Evolutionary conservation across 2,113 vertebrate genomes (phyloP), one percentile per base, ranked within the genome.

Genomic region (Thalassoma bifasciatum): DNA sequence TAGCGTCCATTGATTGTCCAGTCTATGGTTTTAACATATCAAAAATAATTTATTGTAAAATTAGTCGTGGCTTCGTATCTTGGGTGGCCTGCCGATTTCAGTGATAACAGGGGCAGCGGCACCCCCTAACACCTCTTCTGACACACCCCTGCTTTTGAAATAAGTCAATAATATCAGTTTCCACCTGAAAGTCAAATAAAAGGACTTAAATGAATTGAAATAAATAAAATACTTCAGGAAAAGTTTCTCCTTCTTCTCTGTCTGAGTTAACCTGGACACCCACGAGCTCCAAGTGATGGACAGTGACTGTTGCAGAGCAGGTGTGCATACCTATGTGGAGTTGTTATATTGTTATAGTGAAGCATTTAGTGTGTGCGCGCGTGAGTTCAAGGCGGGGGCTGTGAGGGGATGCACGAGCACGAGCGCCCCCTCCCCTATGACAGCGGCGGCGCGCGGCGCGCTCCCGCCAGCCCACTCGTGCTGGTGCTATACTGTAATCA

Each of bases 401-500:
- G 9, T 4, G 73, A 47, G 54, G 64, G 62, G 40, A 40, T 38
- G 57, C 49, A 63, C 77, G 80, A 54, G 81, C 72, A 56, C 83
- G 60, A 77, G 72, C 86, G 81, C 77, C 40, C 76, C 86, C 68
- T 62, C 69, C 66, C 36, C 24, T 52, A 21, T 22, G 73, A 47
- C 21, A 36, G 64, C 85, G 88, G 87, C 12, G 21, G 44, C 81
- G 88, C 86, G 87, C 88, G 1, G 91, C 89, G 85, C 91, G 88
- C 68, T 59, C 88, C 37, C 42, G 66, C 8, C 81, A 72, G 69
- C 70, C 83, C 79, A 63, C 84, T 88, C 84, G 80, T 80, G 82
- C 88, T 49, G 74, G 66, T 42, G 76, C 74, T 16, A 9, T 84
- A 88, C 87, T 81, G 88, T 89, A 86, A 91, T 92, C 91, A 91